These are phyloP conservation scores for Eudasyphora cyanicolor DNA, from an alignment of 2,888 invertebrate species.

Conservation along the genomic window DNA sequence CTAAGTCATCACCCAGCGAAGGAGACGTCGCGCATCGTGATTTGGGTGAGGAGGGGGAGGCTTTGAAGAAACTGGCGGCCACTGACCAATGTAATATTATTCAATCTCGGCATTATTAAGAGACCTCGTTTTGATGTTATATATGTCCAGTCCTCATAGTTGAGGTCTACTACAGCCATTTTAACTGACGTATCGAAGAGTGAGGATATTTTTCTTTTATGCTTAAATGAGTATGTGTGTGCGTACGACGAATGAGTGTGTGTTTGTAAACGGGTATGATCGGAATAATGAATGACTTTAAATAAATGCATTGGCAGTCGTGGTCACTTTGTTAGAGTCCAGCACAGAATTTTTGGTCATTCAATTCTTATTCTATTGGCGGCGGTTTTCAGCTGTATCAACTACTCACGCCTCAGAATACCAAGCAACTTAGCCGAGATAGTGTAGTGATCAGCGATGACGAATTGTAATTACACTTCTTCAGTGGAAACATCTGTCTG, in stretches of 20 bases:
- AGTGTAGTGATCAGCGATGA: not conserved
- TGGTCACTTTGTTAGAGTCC: conserved; percentile 51
- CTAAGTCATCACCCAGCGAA: not conserved
- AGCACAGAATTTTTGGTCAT: conserved; percentile 48
- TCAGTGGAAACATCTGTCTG: no score
- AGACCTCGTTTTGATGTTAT: conserved; percentile 49
- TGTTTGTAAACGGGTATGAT: not conserved
- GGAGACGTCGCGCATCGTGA: no score
- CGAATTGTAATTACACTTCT: not conserved
- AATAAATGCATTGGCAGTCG: conserved; percentile 46
- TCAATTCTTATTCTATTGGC: conserved; percentile 20
- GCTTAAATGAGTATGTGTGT: conserved; percentile 19
- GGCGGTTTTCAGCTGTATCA: conserved; percentile 6
- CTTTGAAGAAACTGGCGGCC: conserved; percentile 14
- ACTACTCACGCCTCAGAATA: conserved; percentile 52
- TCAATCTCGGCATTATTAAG: conserved; percentile 61
- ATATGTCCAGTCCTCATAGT: not conserved
- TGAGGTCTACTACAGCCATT: conserved; percentile 1
- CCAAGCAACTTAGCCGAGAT: not conserved
- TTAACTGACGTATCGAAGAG: conserved; percentile 21
- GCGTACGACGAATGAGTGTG: no score
- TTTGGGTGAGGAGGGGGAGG: not conserved
- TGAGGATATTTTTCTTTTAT: conserved; percentile 50
- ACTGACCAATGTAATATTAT: conserved; percentile 39
- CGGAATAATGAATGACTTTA: conserved; percentile 62